Percentiles rank a stretch among this genome's conserved stretches.
Conservation (phyloP, 2,888 invertebrate species). For the Metalampra italica region DNA sequence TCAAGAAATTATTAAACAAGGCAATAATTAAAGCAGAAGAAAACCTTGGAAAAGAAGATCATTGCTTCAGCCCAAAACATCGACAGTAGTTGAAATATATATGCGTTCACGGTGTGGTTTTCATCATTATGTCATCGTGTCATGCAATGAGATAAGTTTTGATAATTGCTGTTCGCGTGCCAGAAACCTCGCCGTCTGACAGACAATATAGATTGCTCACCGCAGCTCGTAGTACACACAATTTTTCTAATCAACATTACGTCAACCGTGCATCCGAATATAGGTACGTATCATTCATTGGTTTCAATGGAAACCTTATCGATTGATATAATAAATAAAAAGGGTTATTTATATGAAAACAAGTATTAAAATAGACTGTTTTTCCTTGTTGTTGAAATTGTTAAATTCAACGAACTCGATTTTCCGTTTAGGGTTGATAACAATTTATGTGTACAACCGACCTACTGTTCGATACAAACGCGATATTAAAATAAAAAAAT, state of each 20-base stretch:
- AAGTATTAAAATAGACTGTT: neutral
- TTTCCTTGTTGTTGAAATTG: neutral
- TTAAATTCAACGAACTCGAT: neutral
- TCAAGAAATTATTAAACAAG: too few species aligned
- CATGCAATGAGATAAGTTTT: neutral
- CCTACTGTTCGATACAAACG: too few species aligned
- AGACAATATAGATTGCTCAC: neutral
- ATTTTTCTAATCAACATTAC: neutral
- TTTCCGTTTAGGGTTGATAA: too few species aligned
- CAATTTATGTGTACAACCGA: too few species aligned
- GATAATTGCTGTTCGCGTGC: slow-evolving; percentile 2
- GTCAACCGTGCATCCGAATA: neutral
- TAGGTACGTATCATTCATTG: neutral
- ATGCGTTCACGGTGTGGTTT: too few species aligned
- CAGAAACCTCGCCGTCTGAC: slow-evolving; percentile 7
- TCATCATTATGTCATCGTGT: slow-evolving; percentile 4
- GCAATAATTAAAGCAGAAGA: too few species aligned
- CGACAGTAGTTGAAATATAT: neutral
- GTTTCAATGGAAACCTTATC: neutral
- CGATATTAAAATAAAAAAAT: too few species aligned
- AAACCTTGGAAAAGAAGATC: too few species aligned
- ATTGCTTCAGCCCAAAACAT: neutral
- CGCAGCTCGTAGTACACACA: neutral
- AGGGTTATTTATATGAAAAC: neutral
- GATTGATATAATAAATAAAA: neutral